A percentile compares a stretch with the other conserved stretches of the same genome.
Evolutionary conservation across 1,140 invertebrate species (phyloP).

Genomic region (Brachionus rotundiformis): DNA sequence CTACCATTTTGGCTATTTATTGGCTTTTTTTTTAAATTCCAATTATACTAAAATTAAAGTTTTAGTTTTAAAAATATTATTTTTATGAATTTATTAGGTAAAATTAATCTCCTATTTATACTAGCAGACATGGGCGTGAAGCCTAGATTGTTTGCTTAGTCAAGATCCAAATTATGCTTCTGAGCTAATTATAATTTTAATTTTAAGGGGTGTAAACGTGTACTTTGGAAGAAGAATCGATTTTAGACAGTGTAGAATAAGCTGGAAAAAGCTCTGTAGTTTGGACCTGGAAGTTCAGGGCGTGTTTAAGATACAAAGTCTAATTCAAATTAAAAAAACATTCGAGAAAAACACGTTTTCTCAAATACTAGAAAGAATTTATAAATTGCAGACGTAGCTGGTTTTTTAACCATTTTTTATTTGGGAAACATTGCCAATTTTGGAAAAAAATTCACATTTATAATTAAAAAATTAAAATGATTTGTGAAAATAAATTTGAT

Average conservation of each 20-base stretch:
- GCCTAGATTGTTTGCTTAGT: background rate
- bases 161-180: slow-evolving; percentile 12
- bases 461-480: background rate
- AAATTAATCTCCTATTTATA: slow-evolving; percentile 33
- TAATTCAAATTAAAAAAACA: background rate
- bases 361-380: background rate
- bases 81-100: background rate
- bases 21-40: background rate
- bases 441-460: background rate
- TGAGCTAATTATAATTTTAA: slow-evolving; percentile 10
- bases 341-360: background rate
- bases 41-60: background rate
- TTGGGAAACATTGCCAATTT: background rate
- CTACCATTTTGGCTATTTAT: background rate
- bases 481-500: background rate
- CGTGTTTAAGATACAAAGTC: background rate
- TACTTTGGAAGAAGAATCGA: background rate
- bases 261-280: background rate
- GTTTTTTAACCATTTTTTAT: background rate
- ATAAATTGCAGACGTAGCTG: background rate
- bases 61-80: background rate
- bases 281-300: background rate
- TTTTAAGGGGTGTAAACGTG: background rate
- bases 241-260: background rate
- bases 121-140: background rate